Base-by-base conservation (phyloP, 2,113 vertebrate genomes). In the Nothoprocta pentlandii region DNA sequence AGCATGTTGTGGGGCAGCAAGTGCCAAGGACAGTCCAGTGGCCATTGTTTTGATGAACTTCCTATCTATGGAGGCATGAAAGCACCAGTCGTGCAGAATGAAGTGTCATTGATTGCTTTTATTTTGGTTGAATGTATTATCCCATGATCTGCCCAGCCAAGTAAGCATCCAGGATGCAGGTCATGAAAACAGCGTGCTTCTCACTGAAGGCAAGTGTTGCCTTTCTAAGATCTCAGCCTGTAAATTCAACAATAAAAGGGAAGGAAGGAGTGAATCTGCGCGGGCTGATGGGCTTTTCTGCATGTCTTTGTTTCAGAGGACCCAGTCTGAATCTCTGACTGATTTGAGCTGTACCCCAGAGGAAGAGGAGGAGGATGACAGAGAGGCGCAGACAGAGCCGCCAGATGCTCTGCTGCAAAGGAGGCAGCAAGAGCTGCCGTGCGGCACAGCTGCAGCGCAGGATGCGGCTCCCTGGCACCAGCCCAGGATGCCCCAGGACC, bases 241-340 rank as follows among this genome's bases (percentile, higher is more conserved):
- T 70, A 73, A 89, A 78, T 63, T 15, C 28, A 82, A 32, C 28
- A n/a, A 41, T 68, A 64, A 83, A 21, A 49, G 56, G 56, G n/a
- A 5, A 30, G 10, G 8, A 66, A 79, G 36, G 76, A 51, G 12
- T 46, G 10, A 49, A 85, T 39, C 51, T 63, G 59, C n/a, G 79
- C 8, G 14, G 66, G 41, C 16, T 96, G 47, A 94, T 3, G 0
- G 47, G 3, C 11, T n/a, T 96, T 80, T 89, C 74, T 75, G 42
- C 69, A 71, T 89, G 77, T 69, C 5, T 96, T 78, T 90, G 82
- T 95, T 87, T 12, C 67, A 98, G 98, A 92, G 94, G 41, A 96
- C 97, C 12, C 96, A 96, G 73, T 98, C 98, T 42, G 97, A 98
- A 54, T 97, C 96, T 46, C 90, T 98, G 46, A 98, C 97, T 63